Base-by-base conservation (phyloP, 2,797 vertebrate species). In the Danio choprae region DNA sequence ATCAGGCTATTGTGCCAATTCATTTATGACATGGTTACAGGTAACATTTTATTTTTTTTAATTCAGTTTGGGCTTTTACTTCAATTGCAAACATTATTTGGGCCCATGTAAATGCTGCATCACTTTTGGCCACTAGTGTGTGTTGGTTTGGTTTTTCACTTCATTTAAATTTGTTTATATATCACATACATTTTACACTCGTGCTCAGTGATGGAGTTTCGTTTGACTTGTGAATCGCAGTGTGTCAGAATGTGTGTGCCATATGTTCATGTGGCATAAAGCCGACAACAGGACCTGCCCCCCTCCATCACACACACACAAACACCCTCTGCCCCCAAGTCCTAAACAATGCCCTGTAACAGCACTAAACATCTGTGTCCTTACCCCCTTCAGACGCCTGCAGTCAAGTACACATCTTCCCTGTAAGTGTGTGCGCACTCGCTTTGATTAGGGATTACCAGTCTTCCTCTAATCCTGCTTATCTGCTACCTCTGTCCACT, bases 381-480 rank as follows among this genome's bases (percentile, higher is more conserved):
- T 60, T 77, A 69, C 76, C 63, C 40, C 15, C 18, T 40, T 79
- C 71, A 88, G 79, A 86, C 71, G 81, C 74, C 81, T 73, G 86
- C 88, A 91, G 91, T 90, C 90, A 91, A 91, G 88, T 90, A 86
- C 88, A 79, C 87, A 50, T 51, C 15, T 22, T 36, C n/a, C 12
- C 12, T 51, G 73, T 62, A 58, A 69, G 82, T 62, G 87, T 71
- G 36, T 72, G 87, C 84, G 86, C 89, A 90, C 89, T 92, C 88
- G 85, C 90, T 94, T 93, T 94, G 91, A 91, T 93, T 92, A 92
- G 89, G 89, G 90, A 93, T 93, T 93, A 92, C 29, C 83, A 83
- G 86, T 84, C 88, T 84, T 74, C 85, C 87, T 90, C 89, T 93
- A 92, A 93, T 87, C 91, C 90, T 81, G 90, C 89, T 92, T 92